Percentiles rank a stretch among this genome's conserved stretches.
Conservation (phyloP, 1,140 invertebrate species). For the Neodiprion pinetum region DNA sequence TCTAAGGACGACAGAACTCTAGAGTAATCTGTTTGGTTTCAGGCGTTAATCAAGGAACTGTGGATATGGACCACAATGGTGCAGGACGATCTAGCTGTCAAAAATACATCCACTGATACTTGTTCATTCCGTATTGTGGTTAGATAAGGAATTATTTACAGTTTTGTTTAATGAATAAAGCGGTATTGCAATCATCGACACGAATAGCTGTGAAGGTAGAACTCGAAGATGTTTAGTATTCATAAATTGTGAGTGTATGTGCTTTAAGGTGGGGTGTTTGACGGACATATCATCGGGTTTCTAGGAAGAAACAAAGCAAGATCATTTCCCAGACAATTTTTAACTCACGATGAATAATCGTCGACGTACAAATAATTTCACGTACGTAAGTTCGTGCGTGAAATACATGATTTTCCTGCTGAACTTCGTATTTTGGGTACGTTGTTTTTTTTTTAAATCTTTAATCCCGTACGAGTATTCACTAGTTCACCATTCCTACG, state of each 20-base stretch:
- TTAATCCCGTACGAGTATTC: not conserved
- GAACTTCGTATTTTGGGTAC: constrained; percentile 93
- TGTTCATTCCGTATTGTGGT: not conserved
- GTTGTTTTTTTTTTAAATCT: constrained; percentile 39
- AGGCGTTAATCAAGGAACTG: constrained; percentile 9
- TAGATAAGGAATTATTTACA: constrained; percentile 2
- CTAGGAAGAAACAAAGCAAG: constrained; percentile 2
- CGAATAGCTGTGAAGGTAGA: not conserved
- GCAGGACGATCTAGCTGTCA: constrained; percentile 28
- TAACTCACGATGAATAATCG: constrained; percentile 54
- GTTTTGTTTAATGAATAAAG: constrained; percentile 1
- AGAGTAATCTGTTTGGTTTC: too few species aligned
- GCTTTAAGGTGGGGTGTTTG: constrained; percentile 1
- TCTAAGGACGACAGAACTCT: too few species aligned
- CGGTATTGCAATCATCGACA: not conserved
- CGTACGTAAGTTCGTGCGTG: constrained; percentile 88
- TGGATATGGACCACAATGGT: constrained; percentile 27
- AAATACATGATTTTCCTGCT: constrained; percentile 94
- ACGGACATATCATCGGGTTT: not conserved
- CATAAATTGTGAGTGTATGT: not conserved
- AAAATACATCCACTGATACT: constrained; percentile 19
- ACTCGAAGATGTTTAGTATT: not conserved
- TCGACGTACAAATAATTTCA: constrained; percentile 64
- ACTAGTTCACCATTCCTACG: not conserved
- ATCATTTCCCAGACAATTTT: not conserved